A percentile compares a stretch with the other conserved stretches of the same genome.
Conservation (phyloP, 1,140 invertebrate species). For the Ctenoplectra terminalis region DNA sequence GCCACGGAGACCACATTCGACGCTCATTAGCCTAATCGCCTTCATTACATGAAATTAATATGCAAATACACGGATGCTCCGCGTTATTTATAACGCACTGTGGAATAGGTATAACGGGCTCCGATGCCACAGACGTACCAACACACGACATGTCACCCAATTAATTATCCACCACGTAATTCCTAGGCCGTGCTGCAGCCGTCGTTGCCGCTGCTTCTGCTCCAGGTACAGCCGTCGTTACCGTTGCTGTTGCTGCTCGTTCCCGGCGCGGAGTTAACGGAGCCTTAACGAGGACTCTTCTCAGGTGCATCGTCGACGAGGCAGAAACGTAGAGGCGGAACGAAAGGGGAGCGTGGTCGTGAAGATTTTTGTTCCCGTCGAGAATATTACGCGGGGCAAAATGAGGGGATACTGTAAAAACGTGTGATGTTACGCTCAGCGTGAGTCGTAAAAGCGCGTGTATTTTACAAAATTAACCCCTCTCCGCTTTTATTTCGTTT, state of each 20-base stretch:
- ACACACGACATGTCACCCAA: constrained; percentile 72
- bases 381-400: constrained; percentile 53
- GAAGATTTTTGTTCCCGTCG: constrained; percentile 49
- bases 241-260: constrained; percentile 15
- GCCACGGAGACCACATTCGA: constrained; percentile 64
- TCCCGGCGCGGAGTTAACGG: constrained; percentile 56
- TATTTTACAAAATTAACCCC: constrained; percentile 53
- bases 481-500: neutral
- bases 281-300: constrained; percentile 62
- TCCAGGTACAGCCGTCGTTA: neutral
- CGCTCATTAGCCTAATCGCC: constrained; percentile 76
- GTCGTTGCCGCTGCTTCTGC: constrained; percentile 2
- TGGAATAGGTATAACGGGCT: constrained; percentile 66
- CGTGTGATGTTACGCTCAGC: constrained; percentile 54
- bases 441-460: constrained; percentile 50
- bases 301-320: constrained; percentile 55
- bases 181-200: constrained; percentile 39
- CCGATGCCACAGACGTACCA: constrained; percentile 56
- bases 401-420: constrained; percentile 55
- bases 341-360: constrained; percentile 25
- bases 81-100: constrained; percentile 73
- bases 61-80: constrained; percentile 74
- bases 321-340: constrained; percentile 39
- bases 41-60: constrained; percentile 79
- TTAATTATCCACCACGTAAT: constrained; percentile 74